Percentiles rank a stretch among this genome's conserved stretches.
These are phyloP conservation scores for Aselliscus stoliczkanus DNA, from an alignment of 2,797 vertebrate genomes.

Conservation along the genomic window DNA sequence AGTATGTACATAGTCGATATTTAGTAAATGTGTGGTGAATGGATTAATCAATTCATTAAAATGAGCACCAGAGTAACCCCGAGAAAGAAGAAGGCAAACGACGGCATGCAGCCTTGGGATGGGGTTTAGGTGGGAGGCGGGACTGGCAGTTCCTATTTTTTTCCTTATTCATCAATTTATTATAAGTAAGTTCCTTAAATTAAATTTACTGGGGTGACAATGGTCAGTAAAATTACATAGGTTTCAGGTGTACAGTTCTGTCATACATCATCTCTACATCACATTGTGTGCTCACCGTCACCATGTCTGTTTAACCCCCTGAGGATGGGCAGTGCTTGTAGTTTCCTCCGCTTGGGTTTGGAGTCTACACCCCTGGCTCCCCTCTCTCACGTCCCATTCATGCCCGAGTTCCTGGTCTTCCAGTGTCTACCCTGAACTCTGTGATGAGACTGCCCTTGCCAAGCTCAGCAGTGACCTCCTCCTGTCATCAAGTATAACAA, in stretches of 20 bases:
- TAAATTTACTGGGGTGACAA: too few species aligned
- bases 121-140: too few species aligned
- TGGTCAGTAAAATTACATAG: too few species aligned
- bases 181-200: too few species aligned
- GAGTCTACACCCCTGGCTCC: not conserved
- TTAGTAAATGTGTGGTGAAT: not conserved
- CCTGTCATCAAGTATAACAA: not conserved
- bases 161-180: too few species aligned
- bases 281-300: too few species aligned
- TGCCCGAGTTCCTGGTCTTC: not conserved
- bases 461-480: not conserved
- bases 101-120: fast-evolving
- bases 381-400: not conserved
- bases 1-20: fast-evolving
- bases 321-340: too few species aligned
- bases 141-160: not conserved
- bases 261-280: too few species aligned
- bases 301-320: too few species aligned
- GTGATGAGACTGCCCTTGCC: not conserved
- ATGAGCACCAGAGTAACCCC: not conserved
- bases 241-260: too few species aligned
- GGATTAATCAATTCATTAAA: not conserved
- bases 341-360: not conserved
- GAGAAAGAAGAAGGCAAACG: not conserved
- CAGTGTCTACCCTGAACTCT: not conserved